Conservation (phyloP, 92 coral and sea anemone genomes). For the Ricordea florida region DNA sequence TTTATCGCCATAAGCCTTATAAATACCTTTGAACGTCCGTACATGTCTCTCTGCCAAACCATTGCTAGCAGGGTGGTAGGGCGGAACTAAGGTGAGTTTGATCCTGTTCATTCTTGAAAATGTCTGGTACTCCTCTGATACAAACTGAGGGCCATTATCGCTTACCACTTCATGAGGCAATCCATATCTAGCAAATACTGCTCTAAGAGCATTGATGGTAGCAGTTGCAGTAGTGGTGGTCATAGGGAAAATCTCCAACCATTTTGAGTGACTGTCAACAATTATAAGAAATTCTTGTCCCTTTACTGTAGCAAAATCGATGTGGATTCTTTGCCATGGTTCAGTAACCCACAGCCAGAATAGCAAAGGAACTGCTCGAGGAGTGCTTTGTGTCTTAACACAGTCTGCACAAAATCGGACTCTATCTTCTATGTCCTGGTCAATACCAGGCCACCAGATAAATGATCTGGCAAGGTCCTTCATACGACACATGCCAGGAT, state of each 20-base stretch:
- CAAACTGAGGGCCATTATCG: constrained; percentile 49
- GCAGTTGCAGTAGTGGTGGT: constrained; percentile 30
- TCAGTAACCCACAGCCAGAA: constrained; percentile 44
- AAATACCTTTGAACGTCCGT: constrained; percentile 37
- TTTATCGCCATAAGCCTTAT: constrained; percentile 17
- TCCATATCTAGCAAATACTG: constrained; percentile 33
- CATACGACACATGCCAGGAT: constrained; percentile 30
- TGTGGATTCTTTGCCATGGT: constrained; percentile 53
- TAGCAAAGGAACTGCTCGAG: background rate
- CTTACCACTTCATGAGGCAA: constrained; percentile 37
- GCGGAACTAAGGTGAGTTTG: constrained; percentile 43
- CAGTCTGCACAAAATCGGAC: constrained; percentile 28
- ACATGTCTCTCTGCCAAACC: constrained; percentile 69
- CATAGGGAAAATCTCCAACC: constrained; percentile 52
- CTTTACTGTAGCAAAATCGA: constrained; percentile 48
- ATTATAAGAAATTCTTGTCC: constrained; percentile 46
- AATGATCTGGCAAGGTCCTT: constrained; percentile 35
- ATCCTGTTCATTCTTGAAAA: constrained; percentile 23
- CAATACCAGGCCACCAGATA: constrained; percentile 45
- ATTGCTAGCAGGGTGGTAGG: constrained; percentile 50
- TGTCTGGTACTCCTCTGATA: constrained; percentile 13
- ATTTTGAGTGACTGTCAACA: constrained; percentile 56
- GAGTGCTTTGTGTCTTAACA: background rate
- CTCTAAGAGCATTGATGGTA: constrained; percentile 23
- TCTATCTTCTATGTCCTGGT: constrained; percentile 39